A percentile compares a stretch with the other conserved stretches of the same genome.
phyloP scores from a whole-genome alignment of 2,888 invertebrate genomes.

The Rugalucina vietnamica region DNA sequence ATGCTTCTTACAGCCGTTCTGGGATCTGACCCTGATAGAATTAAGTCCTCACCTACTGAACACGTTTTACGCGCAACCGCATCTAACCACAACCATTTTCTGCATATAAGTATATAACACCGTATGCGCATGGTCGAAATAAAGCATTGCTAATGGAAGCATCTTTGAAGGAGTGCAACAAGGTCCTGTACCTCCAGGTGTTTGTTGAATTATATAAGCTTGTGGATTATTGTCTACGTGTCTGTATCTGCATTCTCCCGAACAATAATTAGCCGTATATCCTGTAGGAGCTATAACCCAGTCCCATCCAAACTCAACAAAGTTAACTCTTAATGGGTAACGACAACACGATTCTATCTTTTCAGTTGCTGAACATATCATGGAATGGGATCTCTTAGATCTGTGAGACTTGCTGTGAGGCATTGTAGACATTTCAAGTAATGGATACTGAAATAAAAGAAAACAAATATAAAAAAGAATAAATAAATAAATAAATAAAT shows the following conservation, averaged over 20 bases:
- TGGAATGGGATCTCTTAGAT: conserved; percentile 90
- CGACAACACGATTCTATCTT: conserved; percentile 95
- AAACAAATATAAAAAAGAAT: no score
- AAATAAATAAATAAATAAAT: no score
- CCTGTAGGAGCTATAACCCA: conserved; percentile 98
- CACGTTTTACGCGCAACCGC: conserved; percentile 70
- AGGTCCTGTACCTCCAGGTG: conserved; percentile 90
- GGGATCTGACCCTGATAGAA: no score
- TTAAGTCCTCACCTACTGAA: no score
- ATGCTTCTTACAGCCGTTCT: no score
- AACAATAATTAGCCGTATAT: conserved; percentile 98
- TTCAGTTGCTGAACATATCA: conserved; percentile 93
- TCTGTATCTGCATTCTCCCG: conserved; percentile 96
- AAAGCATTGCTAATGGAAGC: conserved; percentile 93
- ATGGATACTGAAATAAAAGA: conserved; percentile 71
- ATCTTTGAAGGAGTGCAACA: conserved; percentile 96
- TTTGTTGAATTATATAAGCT: conserved; percentile 93
- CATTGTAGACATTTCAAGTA: conserved; percentile 72
- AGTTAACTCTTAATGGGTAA: conserved; percentile 96
- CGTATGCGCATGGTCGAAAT: conserved; percentile 92
- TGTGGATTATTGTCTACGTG: conserved; percentile 94
- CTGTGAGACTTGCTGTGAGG: conserved; percentile 59
- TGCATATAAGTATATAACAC: conserved; percentile 85
- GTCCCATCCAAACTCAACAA: conserved; percentile 98
- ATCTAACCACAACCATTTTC: conserved; percentile 76